These are phyloP conservation scores for Gymnothorax javanicus DNA, from an alignment of 2,797 vertebrate genomes.

Conservation along the genomic window DNA sequence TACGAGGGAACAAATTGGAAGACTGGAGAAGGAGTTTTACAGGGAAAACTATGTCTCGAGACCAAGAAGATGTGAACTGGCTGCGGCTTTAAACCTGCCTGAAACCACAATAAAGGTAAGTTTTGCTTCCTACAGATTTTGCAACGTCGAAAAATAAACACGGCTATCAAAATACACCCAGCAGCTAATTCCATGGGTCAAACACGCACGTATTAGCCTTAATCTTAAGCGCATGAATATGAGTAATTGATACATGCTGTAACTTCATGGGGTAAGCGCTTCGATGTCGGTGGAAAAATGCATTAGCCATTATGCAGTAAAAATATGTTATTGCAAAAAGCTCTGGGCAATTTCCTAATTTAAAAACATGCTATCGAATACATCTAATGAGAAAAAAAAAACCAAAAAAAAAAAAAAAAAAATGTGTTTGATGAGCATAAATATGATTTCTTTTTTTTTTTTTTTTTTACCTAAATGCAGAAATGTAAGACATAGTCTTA, in stretches of 20 bases:
- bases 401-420: too few relatives aligned
- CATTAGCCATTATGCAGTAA: too few relatives aligned
- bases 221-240: not conserved
- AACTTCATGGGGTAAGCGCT: not conserved
- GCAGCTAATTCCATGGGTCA: not conserved
- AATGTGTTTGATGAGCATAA: too few relatives aligned
- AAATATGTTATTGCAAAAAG: too few relatives aligned
- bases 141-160: not conserved
- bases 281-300: too few relatives aligned
- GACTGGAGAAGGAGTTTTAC: constrained; percentile 86
- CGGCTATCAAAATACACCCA: not conserved
- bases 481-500: too few relatives aligned
- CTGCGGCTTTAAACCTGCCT: constrained; percentile 92
- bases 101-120: constrained; percentile 98
- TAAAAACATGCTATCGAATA: too few relatives aligned
- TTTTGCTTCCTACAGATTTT: not conserved
- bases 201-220: not conserved
- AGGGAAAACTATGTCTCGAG: constrained; percentile 89
- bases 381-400: too few relatives aligned
- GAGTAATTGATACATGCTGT: not conserved
- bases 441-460: too few relatives aligned
- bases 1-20: constrained; percentile 81
- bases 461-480: too few relatives aligned
- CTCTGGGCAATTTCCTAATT: too few relatives aligned
- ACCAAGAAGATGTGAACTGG: constrained; percentile 93